These are phyloP conservation scores for Chymomyza procnemis DNA, from an alignment of 2,888 invertebrate species.

Conservation along the genomic window DNA sequence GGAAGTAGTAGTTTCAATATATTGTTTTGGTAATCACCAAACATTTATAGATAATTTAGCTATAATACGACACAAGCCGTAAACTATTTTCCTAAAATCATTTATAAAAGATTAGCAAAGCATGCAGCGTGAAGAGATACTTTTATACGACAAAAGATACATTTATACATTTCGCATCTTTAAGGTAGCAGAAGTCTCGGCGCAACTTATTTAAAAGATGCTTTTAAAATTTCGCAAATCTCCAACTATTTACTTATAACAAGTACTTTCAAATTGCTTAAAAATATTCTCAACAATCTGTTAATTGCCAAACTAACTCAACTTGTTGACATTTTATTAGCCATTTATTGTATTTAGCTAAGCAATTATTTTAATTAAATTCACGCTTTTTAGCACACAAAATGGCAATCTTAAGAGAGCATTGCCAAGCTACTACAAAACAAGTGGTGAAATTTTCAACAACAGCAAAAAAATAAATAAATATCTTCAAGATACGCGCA, in stretches of 20 bases:
- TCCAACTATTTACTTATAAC: neutral
- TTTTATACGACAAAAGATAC: too few species aligned
- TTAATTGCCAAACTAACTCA: neutral
- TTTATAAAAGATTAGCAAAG: too few species aligned
- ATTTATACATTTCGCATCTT: too few species aligned
- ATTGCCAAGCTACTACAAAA: constrained; percentile 3
- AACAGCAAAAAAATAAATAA: constrained; percentile 15
- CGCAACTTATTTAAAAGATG: too few species aligned
- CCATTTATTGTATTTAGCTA: constrained; percentile 37
- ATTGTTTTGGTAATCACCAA: too few species aligned
- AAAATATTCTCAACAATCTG: neutral
- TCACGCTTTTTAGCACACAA: constrained; percentile 64
- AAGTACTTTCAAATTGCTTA: too few species aligned
- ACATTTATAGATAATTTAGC: too few species aligned
- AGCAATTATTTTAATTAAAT: constrained; percentile 67
- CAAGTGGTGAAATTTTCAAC: constrained; percentile 43
- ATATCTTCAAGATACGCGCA: constrained; percentile 39
- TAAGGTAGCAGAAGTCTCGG: too few species aligned
- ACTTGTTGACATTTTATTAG: constrained; percentile 35
- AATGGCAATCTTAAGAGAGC: constrained; percentile 25
- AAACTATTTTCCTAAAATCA: too few species aligned
- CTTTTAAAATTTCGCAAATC: neutral
- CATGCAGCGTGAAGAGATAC: too few species aligned
- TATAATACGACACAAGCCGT: too few species aligned
- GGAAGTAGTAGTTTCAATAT: too few species aligned